Evolutionary conservation across 2,888 invertebrate genomes (phyloP), one percentile per base, ranked within the genome.

Genomic region (Lasioglossum malachurum): DNA sequence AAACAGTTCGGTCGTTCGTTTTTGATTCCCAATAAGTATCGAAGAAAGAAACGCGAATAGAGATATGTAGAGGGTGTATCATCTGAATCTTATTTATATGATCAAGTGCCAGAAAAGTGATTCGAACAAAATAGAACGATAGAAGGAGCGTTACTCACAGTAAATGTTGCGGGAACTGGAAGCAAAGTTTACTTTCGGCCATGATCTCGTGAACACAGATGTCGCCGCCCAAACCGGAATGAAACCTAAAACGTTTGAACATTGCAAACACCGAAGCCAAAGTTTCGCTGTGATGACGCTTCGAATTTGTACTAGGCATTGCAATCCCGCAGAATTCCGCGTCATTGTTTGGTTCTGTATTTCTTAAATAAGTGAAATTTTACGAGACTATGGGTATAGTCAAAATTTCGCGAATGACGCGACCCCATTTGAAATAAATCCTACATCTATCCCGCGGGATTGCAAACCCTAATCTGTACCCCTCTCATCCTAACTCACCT

Each of bases 191-290:
- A 91, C 98, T 98, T 95, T 99, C 99, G 0, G 98, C 97, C 97
- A 99, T 98, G 75, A 98, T 97, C 95, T 99, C 99, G 93, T 98
- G 98, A 4, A 99, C 98, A 89, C 98, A 98, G 77, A 99, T 98
- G 95, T 99, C 98, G 1, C 98, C 98, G 0, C 98, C 98, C 44
- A 98, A 96, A 0, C 98, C 98, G 0, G 99, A 99, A 94, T 98
- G 98, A 95, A 99, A 98, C 79, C 99, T 97, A 95, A 97, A 98
- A 71, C 5, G 46, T 16, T 60, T 14, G 31, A 35, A 14, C 41
- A 46, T 64, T 64, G 19, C 31, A 79, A 19, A 38, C 1, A 14
- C 4, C 23, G 19, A 96, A 64, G 19, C 19, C 2, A 35, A 64
- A 31, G 31, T 31, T 19, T 64, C 8, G 12, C 23, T n/a, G 57